Evolutionary conservation across 2,888 invertebrate species (phyloP).

Genomic region (Polietes domitor): DNA sequence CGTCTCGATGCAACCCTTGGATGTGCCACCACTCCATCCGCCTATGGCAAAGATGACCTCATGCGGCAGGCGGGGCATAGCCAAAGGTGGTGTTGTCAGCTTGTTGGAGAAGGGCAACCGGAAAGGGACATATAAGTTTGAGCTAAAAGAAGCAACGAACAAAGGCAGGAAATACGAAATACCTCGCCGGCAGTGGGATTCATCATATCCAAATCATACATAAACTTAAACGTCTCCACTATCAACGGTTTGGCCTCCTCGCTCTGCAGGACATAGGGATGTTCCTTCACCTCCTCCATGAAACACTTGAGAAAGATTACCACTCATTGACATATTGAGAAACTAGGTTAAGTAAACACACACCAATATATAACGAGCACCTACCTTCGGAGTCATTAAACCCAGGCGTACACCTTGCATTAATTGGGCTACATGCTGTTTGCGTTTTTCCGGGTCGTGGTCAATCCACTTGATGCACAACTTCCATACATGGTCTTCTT

Average conservation of each 20-base stretch:
- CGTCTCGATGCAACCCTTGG: slow-evolving; percentile 88
- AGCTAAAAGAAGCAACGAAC: slow-evolving; percentile 54
- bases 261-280: slow-evolving; percentile 91
- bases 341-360: slow-evolving; percentile 10
- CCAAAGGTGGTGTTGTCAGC: slow-evolving; percentile 90
- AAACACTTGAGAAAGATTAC: slow-evolving; percentile 85
- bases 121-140: slow-evolving; percentile 69
- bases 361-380: slow-evolving; percentile 36
- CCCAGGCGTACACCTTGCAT: slow-evolving; percentile 92
- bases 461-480: slow-evolving; percentile 93
- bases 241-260: slow-evolving; percentile 93
- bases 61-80: slow-evolving; percentile 91
- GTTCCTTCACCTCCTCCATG: slow-evolving; percentile 93
- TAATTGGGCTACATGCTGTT: slow-evolving; percentile 88
- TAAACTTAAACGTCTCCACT: slow-evolving; percentile 94
- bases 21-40: slow-evolving; percentile 86
- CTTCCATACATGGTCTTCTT: slow-evolving; percentile 94
- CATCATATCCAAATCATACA: slow-evolving; percentile 95
- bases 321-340: neutral
- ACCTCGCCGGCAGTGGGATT: slow-evolving; percentile 89
- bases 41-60: slow-evolving; percentile 93
- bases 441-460: slow-evolving; percentile 87
- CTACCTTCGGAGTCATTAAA: slow-evolving; percentile 89
- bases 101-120: slow-evolving; percentile 70
- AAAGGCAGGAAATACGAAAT: slow-evolving; percentile 4